These are phyloP conservation scores for Pollicipes pollicipes DNA, from an alignment of 1,140 invertebrate genomes.

Conservation along the genomic window DNA sequence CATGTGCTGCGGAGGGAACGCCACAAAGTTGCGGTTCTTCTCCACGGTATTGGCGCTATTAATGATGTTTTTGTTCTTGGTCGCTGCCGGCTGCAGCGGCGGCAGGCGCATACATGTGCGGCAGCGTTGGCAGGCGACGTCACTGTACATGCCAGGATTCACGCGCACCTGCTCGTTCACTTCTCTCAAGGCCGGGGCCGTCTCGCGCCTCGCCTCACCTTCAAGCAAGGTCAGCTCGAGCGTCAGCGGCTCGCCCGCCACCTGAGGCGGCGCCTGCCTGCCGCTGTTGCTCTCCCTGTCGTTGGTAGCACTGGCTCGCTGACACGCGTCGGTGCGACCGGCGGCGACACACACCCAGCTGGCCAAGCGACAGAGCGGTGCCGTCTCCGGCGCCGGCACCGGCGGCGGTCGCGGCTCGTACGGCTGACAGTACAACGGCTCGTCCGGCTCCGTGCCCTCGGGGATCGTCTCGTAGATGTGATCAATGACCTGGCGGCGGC, in stretches of 20 bases:
- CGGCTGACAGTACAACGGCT: conserved; percentile 44
- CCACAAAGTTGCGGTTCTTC: conserved; percentile 22
- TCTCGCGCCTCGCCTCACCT: conserved; percentile 15
- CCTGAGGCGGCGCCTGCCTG: conserved; percentile 17
- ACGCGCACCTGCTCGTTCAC: neutral
- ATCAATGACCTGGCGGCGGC: conserved; percentile 22
- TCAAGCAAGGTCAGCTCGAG: conserved; percentile 34
- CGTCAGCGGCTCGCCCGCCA: conserved; percentile 27
- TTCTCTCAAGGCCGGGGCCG: conserved; percentile 10
- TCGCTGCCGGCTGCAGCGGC: neutral
- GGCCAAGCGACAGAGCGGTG: no score
- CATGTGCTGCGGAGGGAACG: conserved; percentile 28
- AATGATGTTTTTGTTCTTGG: conserved; percentile 6
- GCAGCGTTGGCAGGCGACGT: neutral
- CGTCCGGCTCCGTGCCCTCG: conserved; percentile 37
- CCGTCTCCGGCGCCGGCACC: no score
- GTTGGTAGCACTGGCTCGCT: neutral
- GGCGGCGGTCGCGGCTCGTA: conserved; percentile 29
- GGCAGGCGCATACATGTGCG: no score
- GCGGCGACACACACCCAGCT: no score
- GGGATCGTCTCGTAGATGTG: conserved; percentile 52
- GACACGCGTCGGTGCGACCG: no score
- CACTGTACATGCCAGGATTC: no score
- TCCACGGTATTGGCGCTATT: conserved; percentile 12
- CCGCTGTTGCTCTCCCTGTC: neutral